A percentile compares a stretch with the other conserved stretches of the same genome.
Evolutionary conservation across 2,888 invertebrate species (phyloP).

Genomic region (Aphidius colemani): DNA sequence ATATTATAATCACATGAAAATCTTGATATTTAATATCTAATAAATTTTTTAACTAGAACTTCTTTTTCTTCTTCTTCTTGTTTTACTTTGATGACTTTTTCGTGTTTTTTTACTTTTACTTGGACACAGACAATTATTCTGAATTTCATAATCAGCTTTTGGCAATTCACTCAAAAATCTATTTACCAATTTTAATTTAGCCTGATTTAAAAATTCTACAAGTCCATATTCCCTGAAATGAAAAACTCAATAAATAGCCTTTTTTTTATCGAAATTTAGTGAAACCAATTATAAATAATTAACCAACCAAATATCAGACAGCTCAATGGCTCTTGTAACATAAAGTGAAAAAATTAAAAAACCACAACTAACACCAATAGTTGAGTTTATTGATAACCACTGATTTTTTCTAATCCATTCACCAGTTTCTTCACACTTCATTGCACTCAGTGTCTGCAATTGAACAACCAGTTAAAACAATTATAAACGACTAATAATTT

Average conservation of each 20-base stretch:
- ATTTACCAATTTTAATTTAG: slow-evolving; percentile 32
- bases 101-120: slow-evolving; percentile 6
- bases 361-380: slow-evolving; percentile 31
- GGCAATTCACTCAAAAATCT: slow-evolving; percentile 39
- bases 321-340: slow-evolving; percentile 44
- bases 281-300: background rate
- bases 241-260: background rate
- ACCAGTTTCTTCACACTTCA: slow-evolving; percentile 35
- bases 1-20: too few species aligned
- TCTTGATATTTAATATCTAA: too few species aligned
- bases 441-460: slow-evolving; percentile 35
- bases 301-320: slow-evolving; percentile 23
- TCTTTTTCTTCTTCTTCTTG: slow-evolving; percentile 23
- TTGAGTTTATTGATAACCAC: slow-evolving; percentile 33
- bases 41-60: too few species aligned
- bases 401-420: slow-evolving; percentile 32
- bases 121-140: slow-evolving; percentile 9
- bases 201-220: slow-evolving; percentile 27
- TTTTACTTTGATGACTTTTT: slow-evolving; percentile 29
- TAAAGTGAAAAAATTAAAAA: slow-evolving; percentile 43
- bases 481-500: background rate
- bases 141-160: slow-evolving; percentile 15
- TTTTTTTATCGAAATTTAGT: background rate
- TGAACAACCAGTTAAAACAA: background rate
- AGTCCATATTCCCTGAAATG: slow-evolving; percentile 31